These are phyloP conservation scores for Rhinella marina DNA, from an alignment of 2,797 vertebrate species.

Conservation along the genomic window DNA sequence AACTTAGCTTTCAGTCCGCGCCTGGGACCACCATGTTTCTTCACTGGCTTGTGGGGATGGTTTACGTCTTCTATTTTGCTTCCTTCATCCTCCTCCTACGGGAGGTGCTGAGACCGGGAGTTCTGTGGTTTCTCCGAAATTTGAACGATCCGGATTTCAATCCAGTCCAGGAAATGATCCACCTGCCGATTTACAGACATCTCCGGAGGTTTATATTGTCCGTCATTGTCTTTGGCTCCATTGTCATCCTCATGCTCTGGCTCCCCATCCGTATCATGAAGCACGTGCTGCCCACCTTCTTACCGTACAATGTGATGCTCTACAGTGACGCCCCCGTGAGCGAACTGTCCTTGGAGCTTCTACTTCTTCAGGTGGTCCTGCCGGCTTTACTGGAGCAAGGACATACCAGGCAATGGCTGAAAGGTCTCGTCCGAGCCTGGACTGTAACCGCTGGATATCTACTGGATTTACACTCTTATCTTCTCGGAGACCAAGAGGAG, in stretches of 20 bases:
- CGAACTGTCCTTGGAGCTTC: conserved; percentile 83
- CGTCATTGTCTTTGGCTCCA: conserved; percentile 97
- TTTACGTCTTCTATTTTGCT: conserved; percentile 97
- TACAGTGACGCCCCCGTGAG: conserved; percentile 93
- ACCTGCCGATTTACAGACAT: conserved; percentile 94
- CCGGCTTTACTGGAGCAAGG: conserved; percentile 92
- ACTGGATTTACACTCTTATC: conserved; percentile 96
- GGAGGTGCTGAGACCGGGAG: conserved; percentile 95
- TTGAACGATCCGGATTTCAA: conserved; percentile 98
- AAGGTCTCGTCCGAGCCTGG: conserved; percentile 93
- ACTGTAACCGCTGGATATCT: conserved; percentile 91
- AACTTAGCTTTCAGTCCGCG: conserved; percentile 92
- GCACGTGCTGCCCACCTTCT: conserved; percentile 85
- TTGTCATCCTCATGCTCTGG: conserved; percentile 96
- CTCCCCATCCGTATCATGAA: conserved; percentile 95
- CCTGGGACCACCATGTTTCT: conserved; percentile 97
- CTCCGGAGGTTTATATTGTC: conserved; percentile 94
- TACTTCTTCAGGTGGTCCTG: conserved; percentile 92
- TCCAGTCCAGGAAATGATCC: conserved; percentile 98
- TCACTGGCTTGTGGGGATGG: conserved; percentile 97
- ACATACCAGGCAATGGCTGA: conserved; percentile 93
- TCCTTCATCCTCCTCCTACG: conserved; percentile 94
- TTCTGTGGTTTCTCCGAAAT: conserved; percentile 97
- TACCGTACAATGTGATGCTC: conserved; percentile 97
- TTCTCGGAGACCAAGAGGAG: conserved; percentile 97